These are phyloP conservation scores for Oreotrochilus melanogaster DNA, from an alignment of 2,113 vertebrate species.

Conservation along the genomic window DNA sequence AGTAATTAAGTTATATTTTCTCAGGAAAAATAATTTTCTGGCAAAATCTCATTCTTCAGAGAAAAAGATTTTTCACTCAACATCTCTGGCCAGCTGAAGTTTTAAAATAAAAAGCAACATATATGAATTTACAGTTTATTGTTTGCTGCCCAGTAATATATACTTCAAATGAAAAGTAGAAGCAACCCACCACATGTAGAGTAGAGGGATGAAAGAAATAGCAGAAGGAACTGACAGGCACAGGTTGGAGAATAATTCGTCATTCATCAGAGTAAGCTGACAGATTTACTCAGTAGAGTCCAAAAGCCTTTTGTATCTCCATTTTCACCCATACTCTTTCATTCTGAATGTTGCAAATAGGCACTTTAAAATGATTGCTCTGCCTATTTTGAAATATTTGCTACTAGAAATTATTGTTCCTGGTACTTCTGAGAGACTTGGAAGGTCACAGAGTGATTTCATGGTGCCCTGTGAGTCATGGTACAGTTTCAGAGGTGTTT, in stretches of 20 bases:
- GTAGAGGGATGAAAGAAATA: not conserved
- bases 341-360: not conserved
- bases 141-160: not conserved
- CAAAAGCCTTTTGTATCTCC: not conserved
- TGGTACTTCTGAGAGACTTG: not conserved
- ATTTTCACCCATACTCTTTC: not conserved
- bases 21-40: not conserved
- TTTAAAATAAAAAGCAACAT: slow-evolving; percentile 5
- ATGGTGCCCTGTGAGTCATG: not conserved
- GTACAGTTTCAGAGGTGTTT: not conserved
- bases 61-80: not conserved
- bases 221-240: not conserved
- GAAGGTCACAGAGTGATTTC: slow-evolving; percentile 19
- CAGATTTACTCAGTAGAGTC: not conserved
- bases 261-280: not conserved
- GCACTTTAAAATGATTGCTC: not conserved
- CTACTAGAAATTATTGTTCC: slow-evolving; percentile 2
- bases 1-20: not conserved
- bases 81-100: not conserved
- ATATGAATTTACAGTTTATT: not conserved
- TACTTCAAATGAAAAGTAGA: not conserved
- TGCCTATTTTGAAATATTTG: not conserved
- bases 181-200: not conserved
- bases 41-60: not conserved
- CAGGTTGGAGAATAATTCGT: slow-evolving; percentile 6